A percentile compares a stretch with the other conserved stretches of the same genome.
phyloP scores from a whole-genome alignment of 2,113 vertebrate genomes.

The Oreochromis tanganicae region DNA sequence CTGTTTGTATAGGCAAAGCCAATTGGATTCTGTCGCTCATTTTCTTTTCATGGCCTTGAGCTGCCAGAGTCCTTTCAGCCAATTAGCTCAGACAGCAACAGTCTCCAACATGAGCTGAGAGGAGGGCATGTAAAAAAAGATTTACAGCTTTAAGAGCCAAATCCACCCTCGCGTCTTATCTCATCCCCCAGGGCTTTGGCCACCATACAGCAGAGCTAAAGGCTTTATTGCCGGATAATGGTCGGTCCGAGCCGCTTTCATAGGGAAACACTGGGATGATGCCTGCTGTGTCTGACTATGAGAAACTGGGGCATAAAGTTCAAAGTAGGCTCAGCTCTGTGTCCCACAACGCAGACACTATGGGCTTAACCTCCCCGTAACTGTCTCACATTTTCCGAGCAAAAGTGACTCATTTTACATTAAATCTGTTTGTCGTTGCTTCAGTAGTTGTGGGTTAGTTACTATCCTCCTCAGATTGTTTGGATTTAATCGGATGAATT shows the following conservation, averaged over 20 bases:
- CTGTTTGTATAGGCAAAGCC: background rate
- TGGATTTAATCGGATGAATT: background rate
- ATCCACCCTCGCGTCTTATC: conserved; percentile 53
- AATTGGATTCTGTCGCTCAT: conserved; percentile 4
- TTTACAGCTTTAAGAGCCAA: conserved; percentile 52
- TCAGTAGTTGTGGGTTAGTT: background rate
- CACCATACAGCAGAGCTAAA: conserved; percentile 36
- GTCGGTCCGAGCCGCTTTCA: conserved; percentile 37
- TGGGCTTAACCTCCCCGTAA: background rate
- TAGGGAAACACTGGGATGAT: conserved; percentile 27
- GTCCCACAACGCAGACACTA: background rate
- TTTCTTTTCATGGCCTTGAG: conserved; percentile 35
- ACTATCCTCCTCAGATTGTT: background rate
- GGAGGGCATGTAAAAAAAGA: conserved; percentile 54
- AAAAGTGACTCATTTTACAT: background rate
- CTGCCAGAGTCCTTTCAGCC: conserved; percentile 40
- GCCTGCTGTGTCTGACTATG: conserved; percentile 21
- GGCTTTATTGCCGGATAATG: conserved; percentile 45
- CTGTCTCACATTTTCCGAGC: conserved; percentile 13
- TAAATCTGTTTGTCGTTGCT: conserved; percentile 1
- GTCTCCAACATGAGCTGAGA: conserved; percentile 22
- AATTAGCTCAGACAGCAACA: conserved; percentile 52
- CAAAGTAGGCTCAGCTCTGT: conserved; percentile 27
- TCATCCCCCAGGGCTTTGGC: conserved; percentile 32
- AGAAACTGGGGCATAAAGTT: conserved; percentile 48